Evolutionary conservation across 2,797 vertebrate genomes (phyloP).

Genomic region (Potorous gilbertii): DNA sequence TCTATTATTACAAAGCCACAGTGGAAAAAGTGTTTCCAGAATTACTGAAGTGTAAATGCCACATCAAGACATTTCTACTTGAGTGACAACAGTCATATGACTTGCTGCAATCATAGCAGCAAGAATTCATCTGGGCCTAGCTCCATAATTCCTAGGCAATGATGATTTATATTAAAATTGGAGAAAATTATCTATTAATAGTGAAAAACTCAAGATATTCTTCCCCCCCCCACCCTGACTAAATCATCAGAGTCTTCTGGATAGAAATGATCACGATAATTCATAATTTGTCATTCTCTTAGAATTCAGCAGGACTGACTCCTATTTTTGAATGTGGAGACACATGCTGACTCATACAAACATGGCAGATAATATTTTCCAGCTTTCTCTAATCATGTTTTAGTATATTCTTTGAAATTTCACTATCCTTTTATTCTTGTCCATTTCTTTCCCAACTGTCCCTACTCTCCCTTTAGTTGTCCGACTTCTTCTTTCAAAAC

Average conservation of each 20-base stretch:
- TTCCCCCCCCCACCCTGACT: neutral
- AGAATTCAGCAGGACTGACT: neutral
- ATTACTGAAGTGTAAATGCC: neutral
- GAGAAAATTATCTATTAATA: neutral
- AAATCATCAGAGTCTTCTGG: neutral
- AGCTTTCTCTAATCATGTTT: neutral
- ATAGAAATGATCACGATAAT: neutral
- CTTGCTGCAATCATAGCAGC: neutral
- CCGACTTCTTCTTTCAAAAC: constrained; percentile 13
- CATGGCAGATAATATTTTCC: neutral
- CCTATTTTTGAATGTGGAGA: neutral
- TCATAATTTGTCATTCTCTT: neutral
- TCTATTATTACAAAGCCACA: neutral
- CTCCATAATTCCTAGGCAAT: neutral
- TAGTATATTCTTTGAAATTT: neutral
- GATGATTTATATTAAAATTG: neutral
- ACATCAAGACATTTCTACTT: neutral
- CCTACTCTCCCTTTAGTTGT: neutral
- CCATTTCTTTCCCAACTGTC: neutral
- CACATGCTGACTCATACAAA: neutral
- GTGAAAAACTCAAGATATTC: neutral
- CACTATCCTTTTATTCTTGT: neutral
- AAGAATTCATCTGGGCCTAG: neutral
- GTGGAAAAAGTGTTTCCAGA: neutral
- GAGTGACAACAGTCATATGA: neutral